Evolutionary conservation across 2,888 invertebrate species (phyloP), one percentile per base, ranked within the genome.

Genomic region (Parthenolecanium corni): DNA sequence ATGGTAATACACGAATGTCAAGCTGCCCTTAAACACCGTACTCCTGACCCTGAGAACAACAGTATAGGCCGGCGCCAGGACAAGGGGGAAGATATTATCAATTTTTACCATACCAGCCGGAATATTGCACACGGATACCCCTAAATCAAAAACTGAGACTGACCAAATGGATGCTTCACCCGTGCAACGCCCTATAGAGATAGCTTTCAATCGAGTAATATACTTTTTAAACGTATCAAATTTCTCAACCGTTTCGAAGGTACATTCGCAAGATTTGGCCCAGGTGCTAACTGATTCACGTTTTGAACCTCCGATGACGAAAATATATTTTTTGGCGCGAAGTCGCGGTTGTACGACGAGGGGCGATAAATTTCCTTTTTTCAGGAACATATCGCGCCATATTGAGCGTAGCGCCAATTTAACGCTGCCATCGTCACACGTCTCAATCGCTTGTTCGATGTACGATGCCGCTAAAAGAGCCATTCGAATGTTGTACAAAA

Each of bases 251-350:
- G 85, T 83, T 67, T 85, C 83, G 68, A 90, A 85, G 67, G 89
- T 87, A 73, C 86, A 84, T 76, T 92, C 92, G 64, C 84, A 79
- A 69, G 86, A 80, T 70, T 78, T 73, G 71, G 87, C 82, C 80
- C 88, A 84, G 64, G 84, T 81, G 47, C 81, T 80, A 14, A 80
- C 79, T 2, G 75, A 75, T 74, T 89, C 88, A 54, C 90, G 81
- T 69, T 87, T 85, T 1, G 88, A 89, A 14, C 94, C 94, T 23
- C 94, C 94, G 66, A 89, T 87, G 51, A 94, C 83, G 70, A 89
- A 84, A 66, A 94, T 85, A 71, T 86, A 83, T 72, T 91, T 91
- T 66, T 90, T 86, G 0, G 92, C 89, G 71, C 89, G 83, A 67
- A 85, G 81, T 6, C 93, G 80, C 1, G 92, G 92, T 71, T 85